Conservation (phyloP, 2,113 vertebrate species). For the Crotophaga sulcirostris region DNA sequence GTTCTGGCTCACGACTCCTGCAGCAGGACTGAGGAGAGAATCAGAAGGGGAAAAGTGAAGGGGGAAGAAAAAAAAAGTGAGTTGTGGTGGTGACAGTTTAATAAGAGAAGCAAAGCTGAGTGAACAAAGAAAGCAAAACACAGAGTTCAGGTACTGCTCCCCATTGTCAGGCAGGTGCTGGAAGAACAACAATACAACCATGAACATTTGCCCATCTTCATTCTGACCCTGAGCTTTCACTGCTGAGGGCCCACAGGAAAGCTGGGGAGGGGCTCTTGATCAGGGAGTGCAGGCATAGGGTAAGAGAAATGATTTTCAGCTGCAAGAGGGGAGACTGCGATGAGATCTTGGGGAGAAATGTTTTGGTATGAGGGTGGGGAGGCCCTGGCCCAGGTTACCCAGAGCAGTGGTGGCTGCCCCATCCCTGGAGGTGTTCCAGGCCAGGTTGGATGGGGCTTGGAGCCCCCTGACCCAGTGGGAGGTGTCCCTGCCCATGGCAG, state of each 20-base stretch:
- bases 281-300: no score
- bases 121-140: background rate
- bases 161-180: background rate
- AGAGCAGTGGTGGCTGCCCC: no score
- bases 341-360: no score
- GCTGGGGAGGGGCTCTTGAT: no score
- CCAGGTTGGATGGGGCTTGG: no score
- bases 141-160: background rate
- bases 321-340: no score
- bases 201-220: background rate
- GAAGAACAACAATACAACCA: background rate
- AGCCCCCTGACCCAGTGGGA: no score
- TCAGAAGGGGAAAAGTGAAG: background rate
- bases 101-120: background rate
- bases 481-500: no score
- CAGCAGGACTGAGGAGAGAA: accelerated
- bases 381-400: no score
- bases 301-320: no score
- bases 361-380: no score
- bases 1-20: accelerated
- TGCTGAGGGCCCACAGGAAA: background rate
- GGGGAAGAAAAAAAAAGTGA: background rate
- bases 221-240: background rate
- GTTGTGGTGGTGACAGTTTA: background rate
- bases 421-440: no score